Base-by-base conservation (phyloP, 2,113 vertebrate species). In the Erythrolamprus reginae region DNA sequence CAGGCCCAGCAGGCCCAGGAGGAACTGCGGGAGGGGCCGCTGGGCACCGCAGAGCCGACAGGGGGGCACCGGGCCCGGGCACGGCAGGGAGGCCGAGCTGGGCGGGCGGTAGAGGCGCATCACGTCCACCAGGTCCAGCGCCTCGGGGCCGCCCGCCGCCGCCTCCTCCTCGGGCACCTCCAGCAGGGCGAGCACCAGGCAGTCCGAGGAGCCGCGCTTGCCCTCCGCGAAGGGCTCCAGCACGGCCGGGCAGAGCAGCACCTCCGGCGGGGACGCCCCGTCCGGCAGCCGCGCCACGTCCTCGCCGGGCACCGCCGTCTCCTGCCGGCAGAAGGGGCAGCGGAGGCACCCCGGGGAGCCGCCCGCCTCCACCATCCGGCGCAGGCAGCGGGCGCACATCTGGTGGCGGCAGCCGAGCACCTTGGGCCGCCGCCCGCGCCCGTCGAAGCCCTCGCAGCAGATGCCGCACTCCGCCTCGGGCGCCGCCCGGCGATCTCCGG, bases 271-370 rank as follows among this genome's bases (percentile, higher is more conserved):
- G 7, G 50, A n/a, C n/a, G n/a, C n/a, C n/a, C n/a, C n/a, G 0
- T 98, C 98, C 94, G 97, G 97, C 94, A 98, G 97, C 89, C 94
- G 93, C 97, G 97, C 98, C 89, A 98, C 96, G 48, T 98, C 98
- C 89, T 97, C 97, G 0, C 96, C 94, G 0, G 97, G 98, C 84
- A 98, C 94, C 0, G 94, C 93, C 0, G 97, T 98, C 95, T 97
- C 97, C 61, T 96, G 97, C 77, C 98, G 98, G 95, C 98, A 99
- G 96, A 99, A 99, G 0, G 98, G 98, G 94, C 98, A 99, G 91
- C 97, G 96, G 95, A 98, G 96, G 61, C 96, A 65, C 2, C 89
- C 96, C 0, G 97, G 96, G 0, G 95, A 89, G 19, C 97, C 96
- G 82, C 97, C 97, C 5, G 90, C 88, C 21, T 96, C 95, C 91